These are phyloP conservation scores for Petrolisthes cinctipes DNA, from an alignment of 2,888 invertebrate species.

Conservation along the genomic window DNA sequence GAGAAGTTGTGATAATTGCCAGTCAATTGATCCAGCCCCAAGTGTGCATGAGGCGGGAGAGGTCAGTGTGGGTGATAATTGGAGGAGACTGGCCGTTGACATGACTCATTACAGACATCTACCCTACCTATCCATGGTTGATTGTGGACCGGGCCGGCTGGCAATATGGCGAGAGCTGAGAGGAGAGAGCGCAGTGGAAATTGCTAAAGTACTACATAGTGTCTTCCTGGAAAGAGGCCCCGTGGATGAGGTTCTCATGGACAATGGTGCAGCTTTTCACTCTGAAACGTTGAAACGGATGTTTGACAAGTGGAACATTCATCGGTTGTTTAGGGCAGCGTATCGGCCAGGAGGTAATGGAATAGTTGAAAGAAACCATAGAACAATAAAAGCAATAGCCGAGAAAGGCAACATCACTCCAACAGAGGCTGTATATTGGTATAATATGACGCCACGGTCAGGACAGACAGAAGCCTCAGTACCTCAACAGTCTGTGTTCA, in stretches of 20 bases:
- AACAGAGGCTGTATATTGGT: constrained; percentile 8
- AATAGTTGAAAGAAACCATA: constrained; percentile 28
- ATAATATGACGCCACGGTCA: neutral
- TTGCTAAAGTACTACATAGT: neutral
- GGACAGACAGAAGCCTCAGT: constrained; percentile 5
- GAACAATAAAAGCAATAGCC: constrained; percentile 6
- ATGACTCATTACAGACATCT: constrained; percentile 24
- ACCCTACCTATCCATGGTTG: constrained; percentile 19
- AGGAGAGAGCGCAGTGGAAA: constrained; percentile 3
- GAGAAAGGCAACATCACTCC: constrained; percentile 7
- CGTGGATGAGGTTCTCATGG: constrained; percentile 32
- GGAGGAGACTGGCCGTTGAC: constrained; percentile 22
- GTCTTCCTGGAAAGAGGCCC: constrained; percentile 24
- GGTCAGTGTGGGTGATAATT: neutral
- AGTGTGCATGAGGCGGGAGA: neutral
- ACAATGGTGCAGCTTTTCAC: constrained; percentile 8
- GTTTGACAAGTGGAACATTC: neutral
- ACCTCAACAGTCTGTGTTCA: constrained; percentile 16
- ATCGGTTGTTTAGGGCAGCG: constrained; percentile 21
- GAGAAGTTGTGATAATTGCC: neutral
- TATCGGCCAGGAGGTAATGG: neutral
- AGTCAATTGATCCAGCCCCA: constrained; percentile 33
- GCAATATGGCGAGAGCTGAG: constrained; percentile 11
- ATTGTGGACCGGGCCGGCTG: constrained; percentile 25
- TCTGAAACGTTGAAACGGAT: neutral